Base-by-base conservation (phyloP, 2,888 invertebrate genomes). In the Latrodectus elegans region DNA sequence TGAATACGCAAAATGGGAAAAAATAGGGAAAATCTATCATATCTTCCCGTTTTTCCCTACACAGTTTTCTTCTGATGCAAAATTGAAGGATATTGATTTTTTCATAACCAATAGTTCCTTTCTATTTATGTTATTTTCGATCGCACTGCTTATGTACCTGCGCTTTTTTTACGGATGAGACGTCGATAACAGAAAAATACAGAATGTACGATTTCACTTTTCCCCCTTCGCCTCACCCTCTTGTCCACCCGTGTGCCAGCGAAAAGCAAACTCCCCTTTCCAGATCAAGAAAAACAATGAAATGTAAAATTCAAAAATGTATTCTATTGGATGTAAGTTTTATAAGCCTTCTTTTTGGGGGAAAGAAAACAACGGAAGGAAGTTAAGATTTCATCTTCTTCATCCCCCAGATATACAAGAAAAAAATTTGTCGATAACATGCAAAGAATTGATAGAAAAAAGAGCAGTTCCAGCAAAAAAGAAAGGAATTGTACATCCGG, bases 21-120 rank as follows among this genome's bases (percentile, higher is more conserved):
- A 38, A 38, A 38, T 6, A 38, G 38, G 38, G 51, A 70, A 70
- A 70, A 70, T 70, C 70, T 70, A 70, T 70, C 51, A 70, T 26
- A 55, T 71, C 79, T 38, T 38, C 4, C 38, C 38, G 38, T 38
- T 38, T 38, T 38, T 38, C 38, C 38, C 38, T 38, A 38, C 38
- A 38, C 38, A 38, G 38, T 38, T 38, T 38, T 38, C 3, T 38
- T 65, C 72, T 80, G 72, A 80, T 80, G 80, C 64, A 80, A 73
- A 80, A 80, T 73, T 80, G 80, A 81, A 81, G 65, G 73, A 81
- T 81, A 81, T 81, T 53, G 81, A 81, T 81, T 81, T 52, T 74
- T 67, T 74, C 81, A 74, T 81, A 81, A 81, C 81, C 81, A 64
- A 81, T 81, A 81, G 73, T 81, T 81, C 67, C n/a, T 64, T 15